Percentiles rank a stretch among this genome's conserved stretches.
Conservation (phyloP, 2,113 vertebrate species). For the Cepphus grylle region DNA sequence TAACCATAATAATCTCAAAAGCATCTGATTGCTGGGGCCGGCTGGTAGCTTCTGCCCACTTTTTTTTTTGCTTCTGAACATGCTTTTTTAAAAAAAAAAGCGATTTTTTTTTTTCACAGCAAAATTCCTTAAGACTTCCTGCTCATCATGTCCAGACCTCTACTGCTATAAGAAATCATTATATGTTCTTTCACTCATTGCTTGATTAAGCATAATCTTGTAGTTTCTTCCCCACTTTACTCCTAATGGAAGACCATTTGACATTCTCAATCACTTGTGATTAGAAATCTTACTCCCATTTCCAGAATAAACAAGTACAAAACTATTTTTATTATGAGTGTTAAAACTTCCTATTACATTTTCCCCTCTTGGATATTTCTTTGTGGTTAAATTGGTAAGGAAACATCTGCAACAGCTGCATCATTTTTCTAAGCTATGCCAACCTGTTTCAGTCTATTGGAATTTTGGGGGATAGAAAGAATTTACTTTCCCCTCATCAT, state of each 20-base stretch:
- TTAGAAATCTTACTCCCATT: not conserved
- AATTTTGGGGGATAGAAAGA: not conserved
- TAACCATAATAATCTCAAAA: not conserved
- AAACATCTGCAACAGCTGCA: not conserved
- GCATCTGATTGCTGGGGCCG: not conserved
- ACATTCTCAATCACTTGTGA: not conserved
- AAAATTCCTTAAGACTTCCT: not conserved
- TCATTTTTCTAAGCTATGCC: not conserved
- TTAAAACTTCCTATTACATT: not conserved
- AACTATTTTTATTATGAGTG: not conserved
- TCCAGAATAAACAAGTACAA: not conserved
- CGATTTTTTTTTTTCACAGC: not conserved
- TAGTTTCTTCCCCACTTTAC: not conserved
- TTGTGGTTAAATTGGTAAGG: not conserved
- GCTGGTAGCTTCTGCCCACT: not conserved
- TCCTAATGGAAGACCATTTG: not conserved
- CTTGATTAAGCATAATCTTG: not conserved
- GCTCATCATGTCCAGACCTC: not conserved
- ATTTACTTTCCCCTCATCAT: not conserved
- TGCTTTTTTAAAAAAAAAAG: not conserved
- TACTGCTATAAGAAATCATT: not conserved
- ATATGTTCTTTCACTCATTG: not conserved
- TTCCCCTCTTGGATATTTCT: not conserved
- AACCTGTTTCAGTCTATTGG: not conserved
- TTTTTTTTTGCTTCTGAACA: not conserved